A percentile compares a stretch with the other conserved stretches of the same genome.
Evolutionary conservation across 2,113 vertebrate genomes (phyloP).

Genomic region (Eulemur macaco): DNA sequence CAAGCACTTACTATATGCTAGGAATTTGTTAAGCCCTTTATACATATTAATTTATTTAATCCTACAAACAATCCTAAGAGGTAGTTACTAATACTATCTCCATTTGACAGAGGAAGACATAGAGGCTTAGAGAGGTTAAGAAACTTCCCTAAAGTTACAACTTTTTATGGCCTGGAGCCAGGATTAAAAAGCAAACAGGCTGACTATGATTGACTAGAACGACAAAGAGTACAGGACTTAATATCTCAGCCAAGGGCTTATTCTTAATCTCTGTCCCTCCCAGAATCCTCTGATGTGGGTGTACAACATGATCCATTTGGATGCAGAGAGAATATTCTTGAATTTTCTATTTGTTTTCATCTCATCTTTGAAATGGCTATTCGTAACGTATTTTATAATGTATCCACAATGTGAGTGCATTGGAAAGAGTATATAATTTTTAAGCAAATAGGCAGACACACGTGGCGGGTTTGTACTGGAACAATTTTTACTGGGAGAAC

Average conservation of each 20-base stretch:
- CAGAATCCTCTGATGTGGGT: background rate
- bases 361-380: background rate
- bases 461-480: background rate
- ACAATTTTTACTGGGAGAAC: background rate
- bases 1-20: conserved; percentile 17
- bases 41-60: conserved; percentile 49
- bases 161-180: conserved; percentile 14
- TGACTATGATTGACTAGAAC: background rate
- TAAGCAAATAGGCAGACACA: background rate
- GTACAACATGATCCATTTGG: background rate
- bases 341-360: conserved; percentile 24
- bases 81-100: conserved; percentile 48
- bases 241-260: background rate
- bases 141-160: background rate
- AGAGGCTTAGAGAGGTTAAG: conserved; percentile 37
- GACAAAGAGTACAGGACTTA: background rate
- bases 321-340: background rate
- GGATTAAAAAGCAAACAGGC: conserved; percentile 32
- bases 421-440: background rate
- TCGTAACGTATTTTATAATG: background rate
- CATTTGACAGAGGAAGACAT: conserved; percentile 41
- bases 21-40: conserved; percentile 26
- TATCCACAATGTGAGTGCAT: background rate
- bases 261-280: conserved; percentile 44
- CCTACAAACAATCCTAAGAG: conserved; percentile 3